Evolutionary conservation across 2,797 vertebrate species (phyloP).

Genomic region (Apodemus agrarius): DNA sequence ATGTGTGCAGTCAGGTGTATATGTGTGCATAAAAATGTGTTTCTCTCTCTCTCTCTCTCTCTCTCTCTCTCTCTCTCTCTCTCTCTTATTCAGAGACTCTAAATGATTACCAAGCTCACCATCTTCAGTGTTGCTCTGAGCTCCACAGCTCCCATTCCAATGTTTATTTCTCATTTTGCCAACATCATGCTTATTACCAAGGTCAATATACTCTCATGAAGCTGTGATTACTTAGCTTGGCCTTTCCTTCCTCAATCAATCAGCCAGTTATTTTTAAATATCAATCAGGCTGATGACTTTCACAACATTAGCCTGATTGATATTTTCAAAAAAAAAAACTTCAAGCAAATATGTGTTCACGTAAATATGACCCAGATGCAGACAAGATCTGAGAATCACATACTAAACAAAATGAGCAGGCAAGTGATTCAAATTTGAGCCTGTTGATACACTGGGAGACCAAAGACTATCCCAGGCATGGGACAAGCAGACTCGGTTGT

Average conservation of each 20-base stretch:
- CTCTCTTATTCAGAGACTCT: neutral
- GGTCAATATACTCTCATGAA: neutral
- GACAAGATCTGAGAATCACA: neutral
- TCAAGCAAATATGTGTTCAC: neutral
- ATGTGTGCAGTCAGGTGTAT: neutral
- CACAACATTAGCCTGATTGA: neutral
- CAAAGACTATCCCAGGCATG: neutral
- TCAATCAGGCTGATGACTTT: neutral
- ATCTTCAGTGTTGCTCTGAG: neutral
- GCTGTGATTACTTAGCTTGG: neutral
- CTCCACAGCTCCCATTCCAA: accelerated
- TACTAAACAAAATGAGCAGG: neutral
- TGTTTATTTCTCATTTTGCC: neutral
- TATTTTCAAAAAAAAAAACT: neutral
- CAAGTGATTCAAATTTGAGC: neutral
- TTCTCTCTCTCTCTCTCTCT: too few species aligned
- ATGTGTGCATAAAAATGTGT: neutral
- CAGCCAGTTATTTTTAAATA: neutral
- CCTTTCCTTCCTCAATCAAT: neutral
- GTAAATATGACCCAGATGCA: neutral
- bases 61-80: neutral
- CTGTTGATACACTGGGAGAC: neutral
- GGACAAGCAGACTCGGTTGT: neutral
- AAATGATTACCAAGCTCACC: accelerated
- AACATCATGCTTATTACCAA: neutral